Conservation (phyloP, 2,113 vertebrate species). For the Atrichornis clamosus region DNA sequence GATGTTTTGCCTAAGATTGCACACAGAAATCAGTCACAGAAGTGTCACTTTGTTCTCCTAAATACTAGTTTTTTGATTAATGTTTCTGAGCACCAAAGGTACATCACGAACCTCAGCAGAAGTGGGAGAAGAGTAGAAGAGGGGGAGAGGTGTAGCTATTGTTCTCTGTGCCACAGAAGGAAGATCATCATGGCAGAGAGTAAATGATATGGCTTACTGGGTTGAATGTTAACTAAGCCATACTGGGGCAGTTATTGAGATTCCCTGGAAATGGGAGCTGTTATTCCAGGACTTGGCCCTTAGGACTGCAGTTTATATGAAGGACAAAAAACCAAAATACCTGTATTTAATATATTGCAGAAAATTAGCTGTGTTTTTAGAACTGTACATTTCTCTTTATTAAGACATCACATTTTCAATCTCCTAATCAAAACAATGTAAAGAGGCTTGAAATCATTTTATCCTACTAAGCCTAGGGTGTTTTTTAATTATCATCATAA, state of each 20-base stretch:
- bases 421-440: constrained; percentile 56
- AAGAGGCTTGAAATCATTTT: constrained; percentile 70
- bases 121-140: neutral
- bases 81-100: neutral
- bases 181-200: neutral
- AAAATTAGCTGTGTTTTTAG: neutral
- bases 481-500: constrained; percentile 68
- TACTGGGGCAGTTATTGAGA: neutral
- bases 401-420: constrained; percentile 65
- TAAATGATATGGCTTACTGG: neutral
- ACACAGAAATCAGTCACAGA: neutral
- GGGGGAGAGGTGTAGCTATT: neutral
- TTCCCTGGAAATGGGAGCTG: neutral
- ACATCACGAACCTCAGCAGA: neutral
- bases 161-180: neutral
- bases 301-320: neutral
- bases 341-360: neutral
- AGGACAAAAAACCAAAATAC: neutral
- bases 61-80: neutral
- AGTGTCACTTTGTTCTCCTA: neutral
- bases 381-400: constrained; percentile 43
- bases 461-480: constrained; percentile 49
- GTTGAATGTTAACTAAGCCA: neutral
- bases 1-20: neutral
- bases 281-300: neutral